Evolutionary conservation across 2,797 vertebrate species (phyloP).

Genomic region (Peromyscus eremicus): DNA sequence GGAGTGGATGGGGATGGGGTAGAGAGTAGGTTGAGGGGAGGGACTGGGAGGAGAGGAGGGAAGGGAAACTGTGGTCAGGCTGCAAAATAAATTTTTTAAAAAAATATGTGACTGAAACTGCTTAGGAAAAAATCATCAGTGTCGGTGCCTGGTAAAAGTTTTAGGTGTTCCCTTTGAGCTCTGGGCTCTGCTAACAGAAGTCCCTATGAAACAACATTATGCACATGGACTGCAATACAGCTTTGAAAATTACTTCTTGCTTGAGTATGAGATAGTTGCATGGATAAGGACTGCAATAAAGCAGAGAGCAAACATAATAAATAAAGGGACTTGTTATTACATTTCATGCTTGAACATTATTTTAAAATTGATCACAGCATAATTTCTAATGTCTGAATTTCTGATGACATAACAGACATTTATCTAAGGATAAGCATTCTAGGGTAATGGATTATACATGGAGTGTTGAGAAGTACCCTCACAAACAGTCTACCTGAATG

Average conservation of each 20-base stretch:
- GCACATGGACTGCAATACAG: slow-evolving; percentile 17
- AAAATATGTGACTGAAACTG: background rate
- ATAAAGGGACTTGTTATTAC: background rate
- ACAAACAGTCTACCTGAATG: background rate
- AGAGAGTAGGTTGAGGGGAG: background rate
- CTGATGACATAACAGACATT: background rate
- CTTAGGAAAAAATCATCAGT: background rate
- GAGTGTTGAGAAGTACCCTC: background rate
- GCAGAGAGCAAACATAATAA: slow-evolving; percentile 6
- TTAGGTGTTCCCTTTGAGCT: background rate
- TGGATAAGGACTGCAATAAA: slow-evolving; percentile 35
- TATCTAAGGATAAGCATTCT: background rate
- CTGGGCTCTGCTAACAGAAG: background rate
- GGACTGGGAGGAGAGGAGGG: background rate
- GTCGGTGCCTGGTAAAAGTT: background rate
- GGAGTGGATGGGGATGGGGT: background rate
- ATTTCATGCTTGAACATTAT: slow-evolving; percentile 49
- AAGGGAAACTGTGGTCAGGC: background rate
- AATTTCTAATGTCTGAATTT: slow-evolving; percentile 49
- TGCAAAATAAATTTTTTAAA: background rate
- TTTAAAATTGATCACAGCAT: background rate
- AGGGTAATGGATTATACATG: background rate
- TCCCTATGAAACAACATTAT: background rate
- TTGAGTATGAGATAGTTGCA: background rate
- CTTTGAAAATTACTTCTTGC: slow-evolving; percentile 63